Conservation (phyloP, 2,113 vertebrate species). For the Sinocyclocheilus grahami region DNA sequence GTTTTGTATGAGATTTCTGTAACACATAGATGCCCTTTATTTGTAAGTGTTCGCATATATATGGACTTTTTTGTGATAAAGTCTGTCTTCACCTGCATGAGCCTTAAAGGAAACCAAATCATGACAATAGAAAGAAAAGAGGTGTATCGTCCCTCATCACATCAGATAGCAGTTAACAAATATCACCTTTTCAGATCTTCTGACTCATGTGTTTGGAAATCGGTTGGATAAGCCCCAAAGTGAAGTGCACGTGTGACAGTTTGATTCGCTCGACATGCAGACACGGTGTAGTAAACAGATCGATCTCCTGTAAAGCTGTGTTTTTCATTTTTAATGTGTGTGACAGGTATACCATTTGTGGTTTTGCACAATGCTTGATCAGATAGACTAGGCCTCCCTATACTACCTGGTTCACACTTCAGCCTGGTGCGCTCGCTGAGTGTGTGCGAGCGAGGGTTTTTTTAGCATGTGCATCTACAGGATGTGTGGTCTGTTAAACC, state of each 20-base stretch:
- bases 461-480: slow-evolving; percentile 57
- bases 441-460: slow-evolving; percentile 28
- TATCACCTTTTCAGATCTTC: neutral
- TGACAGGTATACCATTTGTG: slow-evolving; percentile 59
- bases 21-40: neutral
- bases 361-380: slow-evolving; percentile 52
- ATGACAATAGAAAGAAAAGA: neutral
- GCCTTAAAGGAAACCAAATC: neutral
- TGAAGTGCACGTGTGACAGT: slow-evolving; percentile 52
- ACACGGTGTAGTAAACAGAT: slow-evolving; percentile 17
- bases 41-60: neutral
- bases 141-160: neutral
- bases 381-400: slow-evolving; percentile 49
- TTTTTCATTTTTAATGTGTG: slow-evolving; percentile 72
- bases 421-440: slow-evolving; percentile 47
- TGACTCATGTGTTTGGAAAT: slow-evolving; percentile 30
- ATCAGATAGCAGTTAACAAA: neutral
- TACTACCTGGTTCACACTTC: slow-evolving; percentile 59
- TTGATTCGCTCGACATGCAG: slow-evolving; percentile 37
- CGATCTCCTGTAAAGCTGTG: slow-evolving; percentile 65
- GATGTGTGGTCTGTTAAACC: slow-evolving; percentile 72
- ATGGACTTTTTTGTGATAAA: too few species aligned
- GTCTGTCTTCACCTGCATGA: neutral
- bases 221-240: neutral
- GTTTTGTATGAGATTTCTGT: neutral